Percentiles rank a stretch among this genome's conserved stretches.
phyloP scores from a whole-genome alignment of 2,113 vertebrate genomes.

The Tichodroma muraria region DNA sequence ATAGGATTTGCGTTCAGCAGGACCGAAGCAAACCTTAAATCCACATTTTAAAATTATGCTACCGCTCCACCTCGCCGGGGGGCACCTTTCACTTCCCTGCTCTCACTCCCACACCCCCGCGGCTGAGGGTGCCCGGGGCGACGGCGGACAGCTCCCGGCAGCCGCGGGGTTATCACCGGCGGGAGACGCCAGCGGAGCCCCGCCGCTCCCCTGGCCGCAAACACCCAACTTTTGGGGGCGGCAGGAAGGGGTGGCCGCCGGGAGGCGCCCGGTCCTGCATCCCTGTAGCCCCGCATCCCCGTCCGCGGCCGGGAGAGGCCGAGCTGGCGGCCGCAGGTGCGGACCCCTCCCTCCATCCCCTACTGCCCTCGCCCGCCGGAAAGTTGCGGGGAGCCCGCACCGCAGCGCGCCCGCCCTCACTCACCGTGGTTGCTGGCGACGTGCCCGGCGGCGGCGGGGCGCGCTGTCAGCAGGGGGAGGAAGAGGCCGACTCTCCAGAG shows the following conservation, averaged over 20 bases:
- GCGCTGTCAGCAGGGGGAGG: conserved; percentile 63
- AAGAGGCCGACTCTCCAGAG: conserved; percentile 67
- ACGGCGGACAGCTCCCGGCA: not conserved
- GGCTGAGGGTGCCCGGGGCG: rapidly evolving
- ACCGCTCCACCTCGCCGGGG: not conserved
- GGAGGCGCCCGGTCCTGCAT: not conserved
- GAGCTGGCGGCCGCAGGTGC: not conserved
- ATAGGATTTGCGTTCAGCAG: not conserved
- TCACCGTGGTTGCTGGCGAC: conserved; percentile 74
- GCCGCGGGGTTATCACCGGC: not conserved
- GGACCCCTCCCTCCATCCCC: not conserved
- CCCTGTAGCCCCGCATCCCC: not conserved
- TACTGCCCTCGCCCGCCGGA: not conserved
- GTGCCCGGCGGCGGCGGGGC: conserved; percentile 56
- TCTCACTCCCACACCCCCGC: not conserved
- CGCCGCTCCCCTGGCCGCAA: not conserved
- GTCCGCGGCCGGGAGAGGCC: not conserved
- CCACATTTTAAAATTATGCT: not conserved
- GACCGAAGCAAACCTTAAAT: not conserved
- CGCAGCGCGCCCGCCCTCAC: not conserved
- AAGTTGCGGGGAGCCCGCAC: not conserved
- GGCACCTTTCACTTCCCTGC: not conserved
- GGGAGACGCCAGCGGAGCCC: not conserved
- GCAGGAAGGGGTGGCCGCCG: not conserved
- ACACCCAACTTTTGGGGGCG: not conserved